A percentile compares a stretch with the other conserved stretches of the same genome.
These are phyloP conservation scores for Psephotus haematonotus DNA, from an alignment of 2,113 vertebrate species.

Conservation along the genomic window DNA sequence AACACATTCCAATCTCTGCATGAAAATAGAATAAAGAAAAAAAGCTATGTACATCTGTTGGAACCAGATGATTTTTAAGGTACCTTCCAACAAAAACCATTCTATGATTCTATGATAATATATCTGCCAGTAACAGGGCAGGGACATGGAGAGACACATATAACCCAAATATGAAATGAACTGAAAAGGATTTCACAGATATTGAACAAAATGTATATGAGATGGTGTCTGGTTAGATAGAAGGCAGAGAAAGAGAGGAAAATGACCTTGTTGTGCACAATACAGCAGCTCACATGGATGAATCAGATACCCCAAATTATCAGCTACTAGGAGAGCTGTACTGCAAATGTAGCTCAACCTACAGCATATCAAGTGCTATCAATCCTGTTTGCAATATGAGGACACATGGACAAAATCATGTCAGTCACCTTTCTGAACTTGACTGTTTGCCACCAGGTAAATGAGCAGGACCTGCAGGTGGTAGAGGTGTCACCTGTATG, in stretches of 20 bases:
- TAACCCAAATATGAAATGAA: constrained; percentile 61
- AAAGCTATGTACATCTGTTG: background rate
- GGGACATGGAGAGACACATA: background rate
- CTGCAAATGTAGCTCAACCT: background rate
- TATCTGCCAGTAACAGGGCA: background rate
- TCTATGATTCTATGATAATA: background rate
- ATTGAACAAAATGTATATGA: constrained; percentile 11
- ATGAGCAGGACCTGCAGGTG: background rate
- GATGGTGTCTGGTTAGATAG: background rate
- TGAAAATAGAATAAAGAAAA: background rate
- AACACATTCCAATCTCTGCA: background rate
- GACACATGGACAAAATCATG: background rate
- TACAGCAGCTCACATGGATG: background rate
- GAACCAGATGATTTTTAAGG: background rate
- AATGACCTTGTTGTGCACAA: constrained; percentile 19
- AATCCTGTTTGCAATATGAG: background rate
- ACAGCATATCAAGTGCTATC: background rate
- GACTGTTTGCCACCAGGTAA: background rate
- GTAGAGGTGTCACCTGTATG: too few relatives aligned
- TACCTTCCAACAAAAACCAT: background rate
- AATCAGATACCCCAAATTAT: background rate
- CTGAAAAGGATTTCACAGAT: constrained; percentile 44
- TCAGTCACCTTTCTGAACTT: background rate
- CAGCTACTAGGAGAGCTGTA: background rate
- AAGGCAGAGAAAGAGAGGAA: constrained; percentile 5